Evolutionary conservation across 2,888 invertebrate species (phyloP).

Genomic region (Caenorhabditis uteleia): DNA sequence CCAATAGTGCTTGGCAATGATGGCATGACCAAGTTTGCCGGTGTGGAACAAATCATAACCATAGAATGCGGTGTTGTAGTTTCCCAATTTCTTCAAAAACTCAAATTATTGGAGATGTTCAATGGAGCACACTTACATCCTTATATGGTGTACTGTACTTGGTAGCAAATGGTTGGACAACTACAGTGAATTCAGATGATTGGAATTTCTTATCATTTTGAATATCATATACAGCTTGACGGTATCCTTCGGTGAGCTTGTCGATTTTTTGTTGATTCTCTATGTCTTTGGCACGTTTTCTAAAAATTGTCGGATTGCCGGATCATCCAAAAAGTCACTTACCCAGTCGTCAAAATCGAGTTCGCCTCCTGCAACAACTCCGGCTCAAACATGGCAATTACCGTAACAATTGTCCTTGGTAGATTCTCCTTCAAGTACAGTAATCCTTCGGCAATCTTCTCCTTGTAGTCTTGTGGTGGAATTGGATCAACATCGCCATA

Average conservation of each 20-base stretch:
- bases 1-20: slow-evolving; percentile 51
- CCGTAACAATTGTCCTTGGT: slow-evolving; percentile 40
- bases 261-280: slow-evolving; percentile 17
- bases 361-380: slow-evolving; percentile 42
- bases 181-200: slow-evolving; percentile 24
- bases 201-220: slow-evolving; percentile 28
- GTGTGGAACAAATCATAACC: slow-evolving; percentile 58
- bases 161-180: slow-evolving; percentile 25
- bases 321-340: not conserved
- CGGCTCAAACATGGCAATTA: slow-evolving; percentile 39
- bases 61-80: slow-evolving; percentile 44
- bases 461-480: slow-evolving; percentile 26
- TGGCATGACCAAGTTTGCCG: slow-evolving; percentile 53
- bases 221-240: slow-evolving; percentile 17
- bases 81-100: slow-evolving; percentile 23
- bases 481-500: slow-evolving; percentile 16
- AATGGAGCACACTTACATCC: too few species aligned
- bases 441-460: slow-evolving; percentile 26
- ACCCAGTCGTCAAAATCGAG: slow-evolving; percentile 36
- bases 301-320: slow-evolving; percentile 2
- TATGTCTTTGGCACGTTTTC: slow-evolving; percentile 5
- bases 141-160: slow-evolving; percentile 10
- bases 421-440: slow-evolving; percentile 27
- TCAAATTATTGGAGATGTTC: slow-evolving; percentile 4
- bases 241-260: not conserved